Evolutionary conservation across 1,140 invertebrate species (phyloP), one percentile per base, ranked within the genome.

Genomic region (Planococcus citri): DNA sequence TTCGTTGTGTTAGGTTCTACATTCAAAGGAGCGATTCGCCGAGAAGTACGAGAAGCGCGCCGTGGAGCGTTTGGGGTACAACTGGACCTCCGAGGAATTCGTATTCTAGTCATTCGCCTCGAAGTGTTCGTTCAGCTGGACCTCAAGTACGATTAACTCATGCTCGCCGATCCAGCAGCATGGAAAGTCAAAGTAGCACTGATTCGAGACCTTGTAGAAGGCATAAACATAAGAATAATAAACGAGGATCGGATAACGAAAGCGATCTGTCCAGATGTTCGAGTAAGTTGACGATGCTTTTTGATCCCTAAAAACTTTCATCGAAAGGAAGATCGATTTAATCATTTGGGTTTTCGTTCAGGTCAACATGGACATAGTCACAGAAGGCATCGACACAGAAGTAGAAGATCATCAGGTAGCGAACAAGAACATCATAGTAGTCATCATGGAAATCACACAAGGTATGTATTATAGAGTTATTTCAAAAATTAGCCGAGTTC

Each of bases 141-240:
- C 68, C 71, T 0, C 72, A 70, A 69, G 37, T 70, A 41, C 37
- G 67, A 41, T 33, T 72, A 71, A 69, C 70, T 82, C 79, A 78
- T 85, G 71, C 73, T 9, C 70, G 72, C 21, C 29, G 75, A 27
- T 74, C 82, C 27, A 82, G 80, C 58, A 73, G 73, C 51, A 86
- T 92, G 0, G 91, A 94, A 77, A 92, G 90, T 75, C 90, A 92
- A 77, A 92, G 89, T 76, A 91, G 89, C 21, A 87, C 86, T 68
- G 88, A 90, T 75, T 88, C 87, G 12, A 78, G 85, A 68, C 86
- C 85, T 0, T 87, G 85, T 76, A 82, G 84, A 75, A 85, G 84
- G 83, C 80, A 82, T 74, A 88, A 87, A 73, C 87, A 89, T 72
- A 87, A 90, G 75, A 85, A 88, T 64, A 89, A 89, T 64, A 89